A percentile compares a stretch with the other conserved stretches of the same genome.
These are phyloP conservation scores for Malthinus seriepunctatus DNA, from an alignment of 2,888 invertebrate species.

Conservation along the genomic window DNA sequence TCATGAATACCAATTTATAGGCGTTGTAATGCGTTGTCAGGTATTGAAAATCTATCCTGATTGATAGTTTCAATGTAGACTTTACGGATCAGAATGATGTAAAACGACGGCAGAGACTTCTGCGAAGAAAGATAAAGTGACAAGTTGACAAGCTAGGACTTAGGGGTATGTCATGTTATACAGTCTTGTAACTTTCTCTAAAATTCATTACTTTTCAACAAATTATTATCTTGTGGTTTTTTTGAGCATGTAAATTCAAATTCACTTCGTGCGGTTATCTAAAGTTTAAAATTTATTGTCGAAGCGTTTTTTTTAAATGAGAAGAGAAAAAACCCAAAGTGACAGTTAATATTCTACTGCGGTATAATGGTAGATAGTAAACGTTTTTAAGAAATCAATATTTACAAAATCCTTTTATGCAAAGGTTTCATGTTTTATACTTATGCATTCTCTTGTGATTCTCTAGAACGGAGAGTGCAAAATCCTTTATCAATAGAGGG, in stretches of 20 bases:
- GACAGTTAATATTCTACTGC: no score
- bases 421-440: slow-evolving; percentile 3
- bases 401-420: slow-evolving; percentile 2
- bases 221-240: not conserved
- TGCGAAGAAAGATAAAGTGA: slow-evolving; percentile 27
- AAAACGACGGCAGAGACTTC: slow-evolving; percentile 24
- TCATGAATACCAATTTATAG: slow-evolving; percentile 28
- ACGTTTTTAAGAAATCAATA: not conserved
- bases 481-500: slow-evolving; percentile 15
- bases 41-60: slow-evolving; percentile 29
- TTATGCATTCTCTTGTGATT: slow-evolving; percentile 1
- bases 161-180: slow-evolving; percentile 17
- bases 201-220: slow-evolving; percentile 17
- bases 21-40: slow-evolving; percentile 27
- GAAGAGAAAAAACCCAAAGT: no score
- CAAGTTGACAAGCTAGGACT: slow-evolving; percentile 25
- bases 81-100: slow-evolving; percentile 28
- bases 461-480: slow-evolving; percentile 4
- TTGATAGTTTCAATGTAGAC: slow-evolving; percentile 28
- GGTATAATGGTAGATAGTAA: no score
- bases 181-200: slow-evolving; percentile 15
- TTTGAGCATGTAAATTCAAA: no score
- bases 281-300: no score
- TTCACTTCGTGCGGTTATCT: no score
- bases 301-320: no score